A percentile compares a stretch with the other conserved stretches of the same genome.
These are phyloP conservation scores for Microplitis mediator DNA, from an alignment of 1,140 invertebrate genomes.

Conservation along the genomic window DNA sequence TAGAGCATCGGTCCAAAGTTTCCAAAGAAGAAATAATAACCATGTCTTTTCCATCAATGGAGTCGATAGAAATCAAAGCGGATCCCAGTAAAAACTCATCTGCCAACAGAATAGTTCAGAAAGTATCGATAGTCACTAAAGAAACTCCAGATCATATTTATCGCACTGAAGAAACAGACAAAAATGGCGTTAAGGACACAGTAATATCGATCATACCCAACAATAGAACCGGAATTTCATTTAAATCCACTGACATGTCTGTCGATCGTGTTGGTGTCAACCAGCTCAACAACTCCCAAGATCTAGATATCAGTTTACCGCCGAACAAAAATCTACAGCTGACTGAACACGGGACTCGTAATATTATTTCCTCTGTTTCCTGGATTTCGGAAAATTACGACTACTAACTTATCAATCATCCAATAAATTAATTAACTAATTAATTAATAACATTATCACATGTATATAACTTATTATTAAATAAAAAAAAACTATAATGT, in stretches of 20 bases:
- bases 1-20: conserved; percentile 40
- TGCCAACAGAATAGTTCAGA: conserved; percentile 31
- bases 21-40: conserved; percentile 46
- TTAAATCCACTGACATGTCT: neutral
- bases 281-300: too few relatives aligned
- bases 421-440: neutral
- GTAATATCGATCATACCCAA: conserved; percentile 32
- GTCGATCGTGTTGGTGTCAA: conserved; percentile 18
- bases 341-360: conserved; percentile 37
- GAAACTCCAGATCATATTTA: conserved; percentile 42
- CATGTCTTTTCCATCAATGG: conserved; percentile 34
- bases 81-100: neutral
- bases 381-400: conserved; percentile 46
- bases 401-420: conserved; percentile 40
- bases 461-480: neutral
- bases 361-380: conserved; percentile 39
- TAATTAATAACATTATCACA: neutral
- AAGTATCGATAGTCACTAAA: conserved; percentile 39
- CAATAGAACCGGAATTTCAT: conserved; percentile 6
- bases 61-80: neutral
- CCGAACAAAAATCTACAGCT: conserved; percentile 27
- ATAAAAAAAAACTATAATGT: neutral
- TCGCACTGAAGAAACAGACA: conserved; percentile 36
- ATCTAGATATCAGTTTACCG: conserved; percentile 39
- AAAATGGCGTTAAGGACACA: conserved; percentile 32